A percentile compares a stretch with the other conserved stretches of the same genome.
Evolutionary conservation across 2,888 invertebrate species (phyloP).

Genomic region (Leptinotarsa peninsularis): DNA sequence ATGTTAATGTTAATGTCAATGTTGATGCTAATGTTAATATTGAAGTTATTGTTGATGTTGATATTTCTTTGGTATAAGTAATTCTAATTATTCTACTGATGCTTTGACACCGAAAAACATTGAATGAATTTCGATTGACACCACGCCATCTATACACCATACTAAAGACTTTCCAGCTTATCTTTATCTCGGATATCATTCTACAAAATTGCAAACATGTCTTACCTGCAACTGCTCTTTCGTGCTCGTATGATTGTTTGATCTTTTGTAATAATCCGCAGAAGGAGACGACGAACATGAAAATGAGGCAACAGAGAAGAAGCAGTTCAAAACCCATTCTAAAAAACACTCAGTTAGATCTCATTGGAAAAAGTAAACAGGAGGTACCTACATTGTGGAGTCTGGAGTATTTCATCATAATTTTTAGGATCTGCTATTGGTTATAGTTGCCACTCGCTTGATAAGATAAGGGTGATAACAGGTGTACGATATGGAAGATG

Average conservation of each 20-base stretch:
- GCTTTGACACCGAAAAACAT: too few relatives aligned
- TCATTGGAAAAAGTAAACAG: conserved; percentile 19
- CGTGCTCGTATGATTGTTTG: conserved; percentile 56
- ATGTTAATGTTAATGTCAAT: too few relatives aligned
- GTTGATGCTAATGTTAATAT: too few relatives aligned
- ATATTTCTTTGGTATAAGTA: too few relatives aligned
- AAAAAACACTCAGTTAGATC: conserved; percentile 33
- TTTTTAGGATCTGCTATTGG: conserved; percentile 46
- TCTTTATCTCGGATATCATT: too few relatives aligned
- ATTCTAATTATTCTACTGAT: too few relatives aligned
- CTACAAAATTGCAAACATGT: not conserved
- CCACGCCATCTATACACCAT: too few relatives aligned
- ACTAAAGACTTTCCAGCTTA: too few relatives aligned
- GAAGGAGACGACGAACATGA: conserved; percentile 58
- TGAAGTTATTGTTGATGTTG: too few relatives aligned
- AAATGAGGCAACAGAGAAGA: conserved; percentile 55
- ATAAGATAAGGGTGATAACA: conserved; percentile 50
- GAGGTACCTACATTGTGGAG: conserved; percentile 41
- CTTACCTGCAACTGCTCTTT: conserved; percentile 53
- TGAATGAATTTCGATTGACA: too few relatives aligned
- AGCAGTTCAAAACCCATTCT: conserved; percentile 59
- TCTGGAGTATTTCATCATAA: conserved; percentile 44
- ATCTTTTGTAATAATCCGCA: conserved; percentile 60
- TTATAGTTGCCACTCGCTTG: conserved; percentile 44
- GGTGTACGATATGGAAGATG: not conserved